Percentiles rank a stretch among this genome's conserved stretches.
Evolutionary conservation across 1,140 invertebrate genomes (phyloP).

Genomic region (Eubasilissa regina): DNA sequence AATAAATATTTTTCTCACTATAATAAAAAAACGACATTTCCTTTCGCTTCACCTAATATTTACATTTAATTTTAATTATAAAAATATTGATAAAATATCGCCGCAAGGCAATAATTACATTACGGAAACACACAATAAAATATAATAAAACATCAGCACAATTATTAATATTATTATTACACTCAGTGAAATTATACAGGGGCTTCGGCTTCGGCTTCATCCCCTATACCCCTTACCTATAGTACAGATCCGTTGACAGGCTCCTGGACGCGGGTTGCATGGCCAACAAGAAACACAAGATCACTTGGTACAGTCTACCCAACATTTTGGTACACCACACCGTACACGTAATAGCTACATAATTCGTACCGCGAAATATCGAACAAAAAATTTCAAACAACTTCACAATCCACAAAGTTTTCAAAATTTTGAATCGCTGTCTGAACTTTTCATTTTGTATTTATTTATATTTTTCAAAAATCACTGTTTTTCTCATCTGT

Average conservation of each 20-base stretch:
- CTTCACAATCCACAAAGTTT: background rate
- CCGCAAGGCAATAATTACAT: too few relatives aligned
- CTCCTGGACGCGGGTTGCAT: conserved; percentile 58
- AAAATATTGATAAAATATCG: too few relatives aligned
- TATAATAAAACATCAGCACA: too few relatives aligned
- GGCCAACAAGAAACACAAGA: conserved; percentile 57
- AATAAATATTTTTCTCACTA: too few relatives aligned
- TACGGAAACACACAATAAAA: too few relatives aligned
- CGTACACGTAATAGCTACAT: conserved; percentile 28
- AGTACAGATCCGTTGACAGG: conserved; percentile 56
- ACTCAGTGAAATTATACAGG: too few relatives aligned
- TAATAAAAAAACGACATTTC: too few relatives aligned
- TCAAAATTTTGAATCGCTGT: conserved; percentile 11
- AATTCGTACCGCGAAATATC: background rate
- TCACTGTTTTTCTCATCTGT: conserved; percentile 18
- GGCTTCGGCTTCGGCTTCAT: too few relatives aligned
- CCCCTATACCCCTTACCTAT: conserved; percentile 47
- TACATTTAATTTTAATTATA: too few relatives aligned
- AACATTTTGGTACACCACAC: conserved; percentile 52
- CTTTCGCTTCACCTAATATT: too few relatives aligned
- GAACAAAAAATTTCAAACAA: conserved; percentile 3
- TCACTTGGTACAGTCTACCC: conserved; percentile 55
- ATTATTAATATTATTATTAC: too few relatives aligned
- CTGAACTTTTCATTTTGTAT: conserved; percentile 32
- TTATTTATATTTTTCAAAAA: conserved; percentile 11